Conservation (phyloP, 2,888 invertebrate genomes). For the Balanococcus diminutus region DNA sequence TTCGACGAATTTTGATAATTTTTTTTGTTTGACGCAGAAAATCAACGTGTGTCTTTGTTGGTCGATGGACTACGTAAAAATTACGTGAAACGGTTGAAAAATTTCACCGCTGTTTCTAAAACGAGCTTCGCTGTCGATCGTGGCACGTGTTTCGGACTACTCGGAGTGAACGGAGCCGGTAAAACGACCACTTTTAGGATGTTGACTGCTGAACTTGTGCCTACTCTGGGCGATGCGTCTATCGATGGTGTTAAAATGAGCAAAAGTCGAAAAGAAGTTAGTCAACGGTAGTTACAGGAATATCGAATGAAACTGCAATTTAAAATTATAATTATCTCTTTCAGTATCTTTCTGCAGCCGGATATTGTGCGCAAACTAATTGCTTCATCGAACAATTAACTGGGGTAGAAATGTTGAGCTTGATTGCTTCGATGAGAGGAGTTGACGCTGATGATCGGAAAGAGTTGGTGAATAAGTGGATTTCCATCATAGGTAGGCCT, state of each 20-base stretch:
- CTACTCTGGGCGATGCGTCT: slow-evolving; percentile 62
- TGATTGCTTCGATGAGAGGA: slow-evolving; percentile 77
- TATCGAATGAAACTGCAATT: not conserved
- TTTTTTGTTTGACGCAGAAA: no score
- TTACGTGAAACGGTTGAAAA: not conserved
- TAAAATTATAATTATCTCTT: not conserved
- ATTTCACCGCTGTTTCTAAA: slow-evolving; percentile 68
- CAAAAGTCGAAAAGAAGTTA: not conserved
- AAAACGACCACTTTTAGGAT: slow-evolving; percentile 67
- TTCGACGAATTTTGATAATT: no score
- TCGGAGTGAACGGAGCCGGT: slow-evolving; percentile 67
- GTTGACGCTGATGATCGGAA: slow-evolving; percentile 61
- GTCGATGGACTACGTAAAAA: not conserved
- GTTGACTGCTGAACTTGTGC: slow-evolving; percentile 64
- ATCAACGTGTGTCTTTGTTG: not conserved
- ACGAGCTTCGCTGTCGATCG: slow-evolving; percentile 71
- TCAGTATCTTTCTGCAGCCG: slow-evolving; percentile 60
- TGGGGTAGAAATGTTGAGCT: slow-evolving; percentile 73
- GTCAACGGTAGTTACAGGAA: not conserved
- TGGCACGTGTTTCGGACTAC: slow-evolving; percentile 63
- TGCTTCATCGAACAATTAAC: slow-evolving; percentile 79
- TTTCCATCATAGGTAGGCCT: not conserved
- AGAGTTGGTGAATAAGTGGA: not conserved
- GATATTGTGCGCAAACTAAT: slow-evolving; percentile 90
- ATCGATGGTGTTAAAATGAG: slow-evolving; percentile 60